Base-by-base conservation (phyloP, 2,888 invertebrate species). In the Barypeithes pellucidus region DNA sequence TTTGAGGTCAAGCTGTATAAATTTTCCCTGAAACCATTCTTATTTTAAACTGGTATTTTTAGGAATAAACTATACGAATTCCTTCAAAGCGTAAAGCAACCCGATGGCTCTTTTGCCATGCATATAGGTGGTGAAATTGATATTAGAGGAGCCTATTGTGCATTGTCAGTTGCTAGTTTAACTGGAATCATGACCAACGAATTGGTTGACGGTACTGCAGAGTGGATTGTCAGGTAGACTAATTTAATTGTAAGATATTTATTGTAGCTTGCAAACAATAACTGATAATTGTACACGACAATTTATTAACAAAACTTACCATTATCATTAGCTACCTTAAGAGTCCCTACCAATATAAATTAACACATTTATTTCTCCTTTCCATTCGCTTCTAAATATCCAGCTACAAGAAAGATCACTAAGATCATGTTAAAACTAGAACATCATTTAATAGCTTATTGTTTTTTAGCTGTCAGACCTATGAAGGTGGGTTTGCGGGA, bases 401-500 rank as follows among this genome's bases (percentile, higher is more conserved):
- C n/a, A n/a, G n/a, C 29, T 29, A 29, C 29, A 29, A 29, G 7
- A 29, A 3, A 24, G 24, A 3, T 29, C 29, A 29, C 4, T 29
- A 29, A 29, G 29, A 29, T 29, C 1, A 29, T 29, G 3, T 29
- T 8, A 29, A 29, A 8, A 2, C 7, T n/a, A n/a, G n/a, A n/a
- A n/a, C n/a, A n/a, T n/a, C n/a, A n/a, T n/a, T n/a, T n/a, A 41
- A 41, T 41, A 41, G 18, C 22, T 22, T 22, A 16, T 54, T 1
- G 12, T 41, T n/a, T 73, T 75, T 63, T 79, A 92, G 94, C 78
- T 99, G 99, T 88, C 99, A 99, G 87, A 97, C 98, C 0, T 99
- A 98, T 87, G 99, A 99, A 87, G 99, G 99, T 50, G 99, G 99
- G 0, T 99, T 99, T 88, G 95, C 94, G 43, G 98, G 98, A 0